Conservation (phyloP, 2,797 vertebrate genomes). For the Scleropages formosus region DNA sequence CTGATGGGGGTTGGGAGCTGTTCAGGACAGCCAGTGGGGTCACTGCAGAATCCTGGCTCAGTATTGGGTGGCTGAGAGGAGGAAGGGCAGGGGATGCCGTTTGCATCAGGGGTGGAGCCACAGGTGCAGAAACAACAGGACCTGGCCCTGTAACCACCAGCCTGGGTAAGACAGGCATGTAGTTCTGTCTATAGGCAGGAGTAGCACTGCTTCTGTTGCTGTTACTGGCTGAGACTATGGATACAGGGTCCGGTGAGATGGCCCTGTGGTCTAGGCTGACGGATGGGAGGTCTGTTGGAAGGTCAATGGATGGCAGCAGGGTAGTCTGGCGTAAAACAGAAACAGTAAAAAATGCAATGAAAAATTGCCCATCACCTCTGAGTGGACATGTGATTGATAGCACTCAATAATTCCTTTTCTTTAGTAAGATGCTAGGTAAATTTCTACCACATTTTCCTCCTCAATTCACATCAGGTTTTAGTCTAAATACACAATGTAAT, state of each 20-base stretch:
- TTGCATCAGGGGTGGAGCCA: slow-evolving; percentile 47
- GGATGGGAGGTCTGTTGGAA: slow-evolving; percentile 58
- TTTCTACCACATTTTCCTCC: too few relatives aligned
- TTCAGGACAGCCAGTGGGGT: slow-evolving; percentile 44
- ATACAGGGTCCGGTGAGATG: slow-evolving; percentile 64
- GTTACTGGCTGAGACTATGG: slow-evolving; percentile 59
- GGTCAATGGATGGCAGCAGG: slow-evolving; percentile 61
- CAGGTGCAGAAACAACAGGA: slow-evolving; percentile 15
- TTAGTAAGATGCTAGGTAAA: too few relatives aligned
- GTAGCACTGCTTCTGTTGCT: slow-evolving; percentile 51
- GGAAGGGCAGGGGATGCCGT: slow-evolving; percentile 54
- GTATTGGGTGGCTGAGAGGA: slow-evolving; percentile 61
- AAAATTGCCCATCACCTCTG: too few relatives aligned
- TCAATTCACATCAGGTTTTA: too few relatives aligned
- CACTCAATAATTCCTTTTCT: too few relatives aligned
- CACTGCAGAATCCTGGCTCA: slow-evolving; percentile 50
- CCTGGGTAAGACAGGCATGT: slow-evolving; percentile 72
- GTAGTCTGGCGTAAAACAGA: slow-evolving; percentile 40
- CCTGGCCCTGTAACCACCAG: slow-evolving; percentile 45
- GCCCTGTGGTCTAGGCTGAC: slow-evolving; percentile 64
- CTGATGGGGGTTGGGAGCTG: slow-evolving; percentile 57
- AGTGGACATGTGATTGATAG: neutral
- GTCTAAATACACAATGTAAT: too few relatives aligned
- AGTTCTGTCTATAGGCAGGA: slow-evolving; percentile 69
- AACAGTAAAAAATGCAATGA: neutral